Conservation (phyloP, 2,797 vertebrate species). For the Acanthornis magna region DNA sequence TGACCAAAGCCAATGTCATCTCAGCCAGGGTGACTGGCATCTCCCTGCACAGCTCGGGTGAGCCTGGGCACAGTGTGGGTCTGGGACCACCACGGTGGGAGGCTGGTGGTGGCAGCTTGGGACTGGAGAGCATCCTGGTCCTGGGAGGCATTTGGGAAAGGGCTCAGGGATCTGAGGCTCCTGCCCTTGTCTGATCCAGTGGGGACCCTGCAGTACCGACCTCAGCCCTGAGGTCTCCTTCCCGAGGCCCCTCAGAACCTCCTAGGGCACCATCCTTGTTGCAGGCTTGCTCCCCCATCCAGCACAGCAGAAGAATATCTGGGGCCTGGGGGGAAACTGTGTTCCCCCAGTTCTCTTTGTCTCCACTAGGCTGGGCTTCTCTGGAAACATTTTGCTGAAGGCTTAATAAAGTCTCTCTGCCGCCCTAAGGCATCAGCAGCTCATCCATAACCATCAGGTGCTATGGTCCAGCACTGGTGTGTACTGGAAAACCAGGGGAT, state of each 20-base stretch:
- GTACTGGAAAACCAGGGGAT: neutral
- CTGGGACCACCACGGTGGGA: neutral
- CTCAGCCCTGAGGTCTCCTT: neutral
- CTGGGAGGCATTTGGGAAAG: neutral
- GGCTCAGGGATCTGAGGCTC: neutral
- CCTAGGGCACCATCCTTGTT: neutral
- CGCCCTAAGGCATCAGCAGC: neutral
- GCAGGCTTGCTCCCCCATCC: neutral
- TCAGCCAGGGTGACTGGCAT: slow-evolving; percentile 83
- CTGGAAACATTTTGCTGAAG: neutral
- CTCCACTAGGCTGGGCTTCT: neutral
- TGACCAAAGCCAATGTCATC: slow-evolving; percentile 88
- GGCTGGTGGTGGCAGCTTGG: neutral
- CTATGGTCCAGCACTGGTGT: neutral
- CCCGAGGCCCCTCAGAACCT: neutral
- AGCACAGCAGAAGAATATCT: neutral
- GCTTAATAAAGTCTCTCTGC: neutral
- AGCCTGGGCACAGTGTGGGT: neutral
- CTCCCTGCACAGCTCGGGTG: slow-evolving; percentile 83
- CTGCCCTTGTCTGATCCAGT: neutral
- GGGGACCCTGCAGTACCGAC: neutral
- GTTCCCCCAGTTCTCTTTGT: neutral
- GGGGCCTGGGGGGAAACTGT: neutral
- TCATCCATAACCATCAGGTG: neutral
- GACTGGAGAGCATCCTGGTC: neutral